phyloP scores from a whole-genome alignment of 2,797 vertebrate species.

The Esox lucius region DNA sequence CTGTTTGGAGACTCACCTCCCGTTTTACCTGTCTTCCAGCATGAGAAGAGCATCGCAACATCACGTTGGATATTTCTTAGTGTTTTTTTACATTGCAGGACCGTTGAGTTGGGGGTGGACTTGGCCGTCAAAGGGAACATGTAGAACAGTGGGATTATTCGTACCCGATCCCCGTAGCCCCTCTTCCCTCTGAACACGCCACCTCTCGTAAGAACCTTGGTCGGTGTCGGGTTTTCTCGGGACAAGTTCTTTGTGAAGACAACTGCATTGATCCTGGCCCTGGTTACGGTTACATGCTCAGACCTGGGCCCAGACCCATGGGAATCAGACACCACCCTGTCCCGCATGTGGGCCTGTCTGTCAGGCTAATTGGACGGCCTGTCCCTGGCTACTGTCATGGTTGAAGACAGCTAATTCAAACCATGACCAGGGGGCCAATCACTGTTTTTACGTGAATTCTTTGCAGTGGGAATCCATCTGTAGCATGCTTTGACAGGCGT shows the following conservation, averaged over 20 bases:
- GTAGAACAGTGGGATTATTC: background rate
- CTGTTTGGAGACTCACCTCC: too few relatives aligned
- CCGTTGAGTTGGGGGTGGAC: too few relatives aligned
- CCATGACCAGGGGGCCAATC: background rate
- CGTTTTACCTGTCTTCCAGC: too few relatives aligned
- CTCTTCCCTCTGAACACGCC: constrained; percentile 16
- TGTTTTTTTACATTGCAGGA: too few relatives aligned
- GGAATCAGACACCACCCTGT: constrained; percentile 37
- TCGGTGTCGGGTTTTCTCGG: constrained; percentile 50
- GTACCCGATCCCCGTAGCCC: background rate
- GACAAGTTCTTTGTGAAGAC: constrained; percentile 58
- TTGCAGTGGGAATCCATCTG: too few relatives aligned
- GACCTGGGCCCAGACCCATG: constrained; percentile 15
- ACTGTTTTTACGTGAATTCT: too few relatives aligned
- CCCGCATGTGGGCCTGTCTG: constrained; percentile 66
- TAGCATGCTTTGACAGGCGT: too few relatives aligned
- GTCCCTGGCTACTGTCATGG: background rate
- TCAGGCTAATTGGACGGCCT: constrained; percentile 42
- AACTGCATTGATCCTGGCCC: constrained; percentile 11
- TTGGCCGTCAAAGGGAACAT: background rate
- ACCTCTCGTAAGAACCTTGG: constrained; percentile 48
- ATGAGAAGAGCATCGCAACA: too few relatives aligned
- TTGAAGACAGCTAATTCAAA: background rate
- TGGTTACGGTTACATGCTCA: constrained; percentile 16
- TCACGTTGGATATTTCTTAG: too few relatives aligned